These are phyloP conservation scores for Paragorgia papillata DNA, from an alignment of 92 coral and sea anemone genomes.

Conservation along the genomic window DNA sequence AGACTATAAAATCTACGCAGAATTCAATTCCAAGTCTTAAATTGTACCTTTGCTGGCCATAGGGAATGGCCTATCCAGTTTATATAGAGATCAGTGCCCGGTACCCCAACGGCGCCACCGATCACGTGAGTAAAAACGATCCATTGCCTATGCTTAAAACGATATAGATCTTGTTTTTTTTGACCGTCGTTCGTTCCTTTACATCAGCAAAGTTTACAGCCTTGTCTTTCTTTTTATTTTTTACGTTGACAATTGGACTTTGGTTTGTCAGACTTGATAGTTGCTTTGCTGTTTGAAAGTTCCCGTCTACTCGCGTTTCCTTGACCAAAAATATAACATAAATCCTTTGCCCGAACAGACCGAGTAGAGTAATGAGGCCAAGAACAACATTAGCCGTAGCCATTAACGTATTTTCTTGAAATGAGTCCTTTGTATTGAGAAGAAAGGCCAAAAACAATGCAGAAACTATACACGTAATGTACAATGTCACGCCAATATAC, in stretches of 20 bases:
- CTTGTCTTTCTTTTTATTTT: neutral
- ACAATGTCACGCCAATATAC: constrained; percentile 80
- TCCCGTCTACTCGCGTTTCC: neutral
- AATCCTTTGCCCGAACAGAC: constrained; percentile 68
- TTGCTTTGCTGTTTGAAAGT: neutral
- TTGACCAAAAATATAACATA: constrained; percentile 24
- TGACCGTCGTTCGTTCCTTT: neutral
- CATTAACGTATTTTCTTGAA: constrained; percentile 47
- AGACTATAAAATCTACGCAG: too few species aligned
- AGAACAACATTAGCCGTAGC: constrained; percentile 53
- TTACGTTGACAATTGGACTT: neutral
- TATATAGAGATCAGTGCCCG: too few species aligned
- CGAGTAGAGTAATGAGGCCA: constrained; percentile 70
- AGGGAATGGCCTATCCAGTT: too few species aligned
- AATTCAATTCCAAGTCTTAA: too few species aligned
- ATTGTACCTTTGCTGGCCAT: too few species aligned
- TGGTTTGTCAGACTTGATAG: neutral
- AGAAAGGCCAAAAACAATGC: constrained; percentile 65
- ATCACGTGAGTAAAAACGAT: too few species aligned
- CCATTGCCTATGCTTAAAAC: too few species aligned
- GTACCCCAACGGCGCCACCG: too few species aligned
- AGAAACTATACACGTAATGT: constrained; percentile 72
- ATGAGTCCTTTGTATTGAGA: constrained; percentile 58
- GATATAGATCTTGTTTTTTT: neutral
- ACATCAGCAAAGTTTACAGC: neutral